phyloP scores from a whole-genome alignment of 2,888 invertebrate species.

The Corbicula japonica region DNA sequence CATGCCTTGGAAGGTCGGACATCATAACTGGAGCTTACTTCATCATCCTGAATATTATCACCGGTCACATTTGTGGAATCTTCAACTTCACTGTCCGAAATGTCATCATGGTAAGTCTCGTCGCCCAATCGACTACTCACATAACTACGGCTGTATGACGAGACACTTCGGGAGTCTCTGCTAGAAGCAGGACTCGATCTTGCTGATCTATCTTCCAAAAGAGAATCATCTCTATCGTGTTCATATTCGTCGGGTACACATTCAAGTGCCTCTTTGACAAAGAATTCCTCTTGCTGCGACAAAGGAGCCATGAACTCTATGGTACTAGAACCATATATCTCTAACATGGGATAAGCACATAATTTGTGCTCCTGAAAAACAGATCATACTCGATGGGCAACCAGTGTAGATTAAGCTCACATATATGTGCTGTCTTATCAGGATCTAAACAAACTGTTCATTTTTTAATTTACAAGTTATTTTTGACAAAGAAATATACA shows the following conservation, averaged over 20 bases:
- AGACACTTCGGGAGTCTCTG: constrained; percentile 45
- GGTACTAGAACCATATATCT: constrained; percentile 86
- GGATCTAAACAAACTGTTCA: no score
- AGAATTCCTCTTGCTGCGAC: constrained; percentile 87
- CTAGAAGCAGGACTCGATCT: constrained; percentile 33
- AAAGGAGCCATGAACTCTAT: constrained; percentile 87
- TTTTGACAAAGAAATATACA: no score
- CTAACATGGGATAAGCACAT: constrained; percentile 87
- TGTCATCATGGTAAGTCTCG: constrained; percentile 44
- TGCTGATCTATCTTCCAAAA: constrained; percentile 24
- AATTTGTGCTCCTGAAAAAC: constrained; percentile 83
- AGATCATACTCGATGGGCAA: no score
- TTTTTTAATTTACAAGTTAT: no score
- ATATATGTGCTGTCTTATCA: no score
- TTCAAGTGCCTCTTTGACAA: constrained; percentile 85
- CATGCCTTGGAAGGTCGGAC: constrained; percentile 45
- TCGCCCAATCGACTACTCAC: constrained; percentile 25
- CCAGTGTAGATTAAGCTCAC: no score
- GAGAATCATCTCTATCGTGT: constrained; percentile 41
- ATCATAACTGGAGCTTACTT: constrained; percentile 57
- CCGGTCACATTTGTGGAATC: constrained; percentile 21
- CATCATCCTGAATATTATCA: constrained; percentile 57
- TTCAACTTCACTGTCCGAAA: constrained; percentile 43
- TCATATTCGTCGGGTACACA: constrained; percentile 54
- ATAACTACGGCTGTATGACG: constrained; percentile 41